Evolutionary conservation across 2,888 invertebrate species (phyloP).

Genomic region (Steinernema carpocapsae): DNA sequence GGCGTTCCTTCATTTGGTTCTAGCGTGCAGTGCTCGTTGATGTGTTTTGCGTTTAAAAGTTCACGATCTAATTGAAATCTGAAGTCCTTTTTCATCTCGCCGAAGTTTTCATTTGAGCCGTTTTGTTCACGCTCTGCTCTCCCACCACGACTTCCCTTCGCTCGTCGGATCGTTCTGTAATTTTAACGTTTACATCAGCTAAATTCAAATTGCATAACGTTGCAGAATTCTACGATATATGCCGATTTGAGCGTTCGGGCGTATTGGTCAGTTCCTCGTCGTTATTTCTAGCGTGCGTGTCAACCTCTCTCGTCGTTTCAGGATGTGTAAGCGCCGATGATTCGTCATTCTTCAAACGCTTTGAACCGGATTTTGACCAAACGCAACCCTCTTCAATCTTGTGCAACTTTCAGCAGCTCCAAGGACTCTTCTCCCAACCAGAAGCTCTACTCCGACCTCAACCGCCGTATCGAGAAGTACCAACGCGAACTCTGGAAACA

Average conservation of each 20-base stretch:
- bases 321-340: constrained; percentile 2
- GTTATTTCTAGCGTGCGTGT: too few species aligned
- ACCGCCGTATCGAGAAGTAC: constrained; percentile 36
- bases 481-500: constrained; percentile 40
- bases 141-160: neutral
- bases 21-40: too few species aligned
- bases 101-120: too few species aligned
- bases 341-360: neutral
- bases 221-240: neutral
- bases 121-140: neutral
- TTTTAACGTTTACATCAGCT: neutral
- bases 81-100: too few species aligned
- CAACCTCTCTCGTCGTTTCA: neutral
- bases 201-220: neutral
- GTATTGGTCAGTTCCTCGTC: neutral
- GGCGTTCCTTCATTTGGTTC: too few species aligned
- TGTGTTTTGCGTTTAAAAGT: too few species aligned
- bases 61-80: too few species aligned
- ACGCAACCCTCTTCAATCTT: neutral
- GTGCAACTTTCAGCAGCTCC: too few species aligned
- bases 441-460: constrained; percentile 34
- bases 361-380: neutral
- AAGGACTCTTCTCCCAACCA: neutral
- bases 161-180: neutral
- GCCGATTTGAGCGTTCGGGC: neutral